These are phyloP conservation scores for Nixonia krombeini DNA, from an alignment of 1,140 invertebrate genomes.

Conservation along the genomic window DNA sequence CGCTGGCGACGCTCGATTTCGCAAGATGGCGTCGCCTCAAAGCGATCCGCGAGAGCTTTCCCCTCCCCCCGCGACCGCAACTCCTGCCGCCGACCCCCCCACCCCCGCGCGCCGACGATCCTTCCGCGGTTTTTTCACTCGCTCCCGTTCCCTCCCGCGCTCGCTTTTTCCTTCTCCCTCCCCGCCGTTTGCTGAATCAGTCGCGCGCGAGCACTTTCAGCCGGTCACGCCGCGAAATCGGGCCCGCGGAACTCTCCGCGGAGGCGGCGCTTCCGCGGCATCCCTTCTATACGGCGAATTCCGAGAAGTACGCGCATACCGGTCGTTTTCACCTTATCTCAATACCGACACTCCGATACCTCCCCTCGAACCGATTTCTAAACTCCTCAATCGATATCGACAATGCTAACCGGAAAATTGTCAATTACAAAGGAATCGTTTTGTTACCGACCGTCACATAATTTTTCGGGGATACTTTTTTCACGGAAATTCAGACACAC, in stretches of 20 bases:
- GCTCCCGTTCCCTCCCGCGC: conserved; percentile 3
- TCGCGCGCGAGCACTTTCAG: conserved; percentile 53
- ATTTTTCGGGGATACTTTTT: too few relatives aligned
- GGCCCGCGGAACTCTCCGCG: background rate
- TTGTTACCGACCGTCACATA: too few relatives aligned
- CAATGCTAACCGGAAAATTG: too few relatives aligned
- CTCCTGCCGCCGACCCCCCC: background rate
- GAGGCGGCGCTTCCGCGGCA: background rate
- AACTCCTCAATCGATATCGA: too few relatives aligned
- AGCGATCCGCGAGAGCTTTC: conserved; percentile 22
- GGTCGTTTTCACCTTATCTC: too few relatives aligned
- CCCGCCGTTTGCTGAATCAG: conserved; percentile 45
- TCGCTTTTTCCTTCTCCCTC: conserved; percentile 16
- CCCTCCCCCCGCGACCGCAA: background rate
- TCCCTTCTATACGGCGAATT: background rate
- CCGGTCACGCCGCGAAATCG: conserved; percentile 9
- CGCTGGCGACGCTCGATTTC: conserved; percentile 31
- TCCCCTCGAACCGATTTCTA: too few relatives aligned
- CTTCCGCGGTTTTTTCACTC: background rate
- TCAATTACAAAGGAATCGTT: too few relatives aligned
- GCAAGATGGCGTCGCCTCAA: conserved; percentile 37
- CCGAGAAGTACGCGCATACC: too few relatives aligned
- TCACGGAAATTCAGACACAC: too few relatives aligned
- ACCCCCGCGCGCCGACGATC: conserved; percentile 5
- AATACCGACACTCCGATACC: too few relatives aligned